Base-by-base conservation (phyloP, 2,113 vertebrate species). In the Mastomys coucha region DNA sequence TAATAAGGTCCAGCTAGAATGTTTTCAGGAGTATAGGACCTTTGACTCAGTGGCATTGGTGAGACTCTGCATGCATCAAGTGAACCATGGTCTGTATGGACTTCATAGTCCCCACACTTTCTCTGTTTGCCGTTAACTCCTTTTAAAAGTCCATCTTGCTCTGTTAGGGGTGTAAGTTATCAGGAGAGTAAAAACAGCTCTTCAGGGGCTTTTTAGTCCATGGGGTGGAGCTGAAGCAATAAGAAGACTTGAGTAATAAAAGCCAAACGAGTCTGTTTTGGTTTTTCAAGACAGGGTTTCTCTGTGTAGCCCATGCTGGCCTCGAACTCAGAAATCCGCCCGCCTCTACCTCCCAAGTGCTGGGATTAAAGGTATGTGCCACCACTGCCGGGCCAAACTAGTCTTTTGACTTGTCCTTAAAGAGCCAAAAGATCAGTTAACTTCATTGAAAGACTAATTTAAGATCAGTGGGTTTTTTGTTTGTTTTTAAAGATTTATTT, bases 181-280 rank as follows among this genome's bases (percentile, higher is more conserved):
- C 76, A 85, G 89, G 58, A 91, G 39, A 90, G 65, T 97, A 82
- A 86, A 96, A 89, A 89, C 82, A 63, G 73, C n/a, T 82, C 51
- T 93, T 96, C 24, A 91, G 56, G 69, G 91, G 78, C 82, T 94
- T 97, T 60, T 84, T 93, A 42, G 75, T 39, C 76, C 1, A 2
- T 63, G 70, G 65, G 81, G 90, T 92, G 42, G 76, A 88, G 80
- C 78, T 0, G 6, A 78, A 20, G 51, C 53, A 53, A 56, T 92
- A 81, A 91, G 80, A 89, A 81, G 75, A 89, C 20, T 91, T 80
- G 53, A 45, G 72, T 92, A 33, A 33, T 12, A 69, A 69, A 33
- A 69, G 87, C 60, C 93, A 56, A 13, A 45, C 80, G 88, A 49
- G 33, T 39, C 39, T 42, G 95, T 28, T 75, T 45, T 45, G 45